These are phyloP conservation scores for Chanos chanos DNA, from an alignment of 2,797 vertebrate species.

Conservation along the genomic window DNA sequence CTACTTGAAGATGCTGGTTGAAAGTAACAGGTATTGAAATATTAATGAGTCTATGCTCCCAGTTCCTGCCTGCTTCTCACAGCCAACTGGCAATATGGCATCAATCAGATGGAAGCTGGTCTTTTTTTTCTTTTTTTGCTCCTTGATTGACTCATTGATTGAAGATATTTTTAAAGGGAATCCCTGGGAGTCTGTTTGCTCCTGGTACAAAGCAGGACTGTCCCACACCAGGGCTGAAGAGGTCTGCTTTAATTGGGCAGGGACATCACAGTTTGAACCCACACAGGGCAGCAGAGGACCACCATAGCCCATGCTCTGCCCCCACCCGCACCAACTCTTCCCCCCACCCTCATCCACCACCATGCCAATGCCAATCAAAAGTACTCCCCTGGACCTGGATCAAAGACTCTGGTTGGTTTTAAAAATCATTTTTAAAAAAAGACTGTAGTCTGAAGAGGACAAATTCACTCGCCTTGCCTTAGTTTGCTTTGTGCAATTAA, in stretches of 20 bases:
- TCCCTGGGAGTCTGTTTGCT: slow-evolving; percentile 76
- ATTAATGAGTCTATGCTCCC: slow-evolving; percentile 78
- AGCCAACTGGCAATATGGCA: slow-evolving; percentile 80
- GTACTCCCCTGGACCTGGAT: slow-evolving; percentile 41
- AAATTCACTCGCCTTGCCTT: slow-evolving; percentile 58
- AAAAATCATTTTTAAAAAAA: slow-evolving; percentile 54
- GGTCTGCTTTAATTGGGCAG: slow-evolving; percentile 78
- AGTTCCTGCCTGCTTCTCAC: slow-evolving; percentile 73
- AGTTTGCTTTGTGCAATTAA: slow-evolving; percentile 43
- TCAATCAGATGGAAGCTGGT: slow-evolving; percentile 73
- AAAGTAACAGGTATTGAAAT: slow-evolving; percentile 81
- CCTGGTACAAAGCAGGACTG: slow-evolving; percentile 72
- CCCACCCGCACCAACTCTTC: slow-evolving; percentile 55
- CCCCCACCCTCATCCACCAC: slow-evolving; percentile 39
- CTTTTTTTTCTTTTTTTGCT: slow-evolving; percentile 62
- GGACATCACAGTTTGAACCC: slow-evolving; percentile 74
- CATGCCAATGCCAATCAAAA: slow-evolving; percentile 60
- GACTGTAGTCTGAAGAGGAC: slow-evolving; percentile 38
- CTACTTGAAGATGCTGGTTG: slow-evolving; percentile 78
- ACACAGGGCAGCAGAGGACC: slow-evolving; percentile 59
- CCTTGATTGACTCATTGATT: slow-evolving; percentile 84
- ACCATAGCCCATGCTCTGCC: slow-evolving; percentile 52
- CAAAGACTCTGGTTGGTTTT: slow-evolving; percentile 38
- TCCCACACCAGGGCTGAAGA: slow-evolving; percentile 68
- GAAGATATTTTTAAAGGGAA: slow-evolving; percentile 86